Conservation (phyloP, 2,797 vertebrate genomes). For the Etheostoma perlongum region DNA sequence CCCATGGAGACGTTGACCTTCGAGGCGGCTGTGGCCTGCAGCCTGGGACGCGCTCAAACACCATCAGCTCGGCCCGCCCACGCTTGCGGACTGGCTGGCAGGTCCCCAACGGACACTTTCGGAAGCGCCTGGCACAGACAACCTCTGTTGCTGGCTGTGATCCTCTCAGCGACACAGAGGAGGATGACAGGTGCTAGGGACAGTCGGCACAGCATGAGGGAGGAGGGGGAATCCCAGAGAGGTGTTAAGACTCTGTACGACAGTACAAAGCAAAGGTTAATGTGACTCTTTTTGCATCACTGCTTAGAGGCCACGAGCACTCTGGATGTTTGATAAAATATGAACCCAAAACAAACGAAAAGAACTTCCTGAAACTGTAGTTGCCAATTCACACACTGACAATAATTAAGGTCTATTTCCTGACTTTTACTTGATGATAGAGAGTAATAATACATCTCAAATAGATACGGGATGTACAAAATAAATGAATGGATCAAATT, state of each 20-base stretch:
- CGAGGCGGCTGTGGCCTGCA: constrained; percentile 96
- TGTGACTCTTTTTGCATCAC: constrained; percentile 62
- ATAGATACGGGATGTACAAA: constrained; percentile 54
- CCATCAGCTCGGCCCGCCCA: constrained; percentile 90
- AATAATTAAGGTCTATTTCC: constrained; percentile 75
- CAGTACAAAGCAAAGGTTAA: constrained; percentile 43
- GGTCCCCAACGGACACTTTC: constrained; percentile 97
- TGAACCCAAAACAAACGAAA: constrained; percentile 52
- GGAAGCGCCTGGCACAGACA: constrained; percentile 92
- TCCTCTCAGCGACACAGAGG: constrained; percentile 95
- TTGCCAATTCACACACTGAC: constrained; percentile 77
- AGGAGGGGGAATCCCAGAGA: constrained; percentile 35
- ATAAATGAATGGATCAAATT: constrained; percentile 60
- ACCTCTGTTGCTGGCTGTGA: constrained; percentile 90
- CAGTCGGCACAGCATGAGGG: constrained; percentile 28
- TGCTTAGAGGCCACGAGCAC: constrained; percentile 44
- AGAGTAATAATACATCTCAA: constrained; percentile 67
- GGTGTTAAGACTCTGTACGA: constrained; percentile 41
- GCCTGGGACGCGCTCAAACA: constrained; percentile 96
- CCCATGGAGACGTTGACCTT: constrained; percentile 96
- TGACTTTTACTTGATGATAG: constrained; percentile 77
- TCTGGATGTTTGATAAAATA: constrained; percentile 61
- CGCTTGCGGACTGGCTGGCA: constrained; percentile 94
- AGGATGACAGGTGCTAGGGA: constrained; percentile 95
- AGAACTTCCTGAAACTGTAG: constrained; percentile 76